Evolutionary conservation across 2,113 vertebrate genomes (phyloP).

Genomic region (Tyrannus savana): DNA sequence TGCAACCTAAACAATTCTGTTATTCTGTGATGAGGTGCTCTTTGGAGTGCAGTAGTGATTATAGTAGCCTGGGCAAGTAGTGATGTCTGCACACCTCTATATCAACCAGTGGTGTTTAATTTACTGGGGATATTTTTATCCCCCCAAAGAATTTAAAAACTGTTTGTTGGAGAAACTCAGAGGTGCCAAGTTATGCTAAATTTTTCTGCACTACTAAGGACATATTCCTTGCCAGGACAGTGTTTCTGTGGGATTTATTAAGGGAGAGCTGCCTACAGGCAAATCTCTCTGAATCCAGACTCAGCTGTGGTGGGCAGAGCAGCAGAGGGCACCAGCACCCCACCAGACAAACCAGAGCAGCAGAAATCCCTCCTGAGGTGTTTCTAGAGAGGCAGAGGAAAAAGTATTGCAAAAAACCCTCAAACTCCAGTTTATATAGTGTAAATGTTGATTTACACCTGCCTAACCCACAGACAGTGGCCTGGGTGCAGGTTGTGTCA

Average conservation of each 20-base stretch:
- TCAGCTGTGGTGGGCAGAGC: background rate
- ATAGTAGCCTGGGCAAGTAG: accelerated
- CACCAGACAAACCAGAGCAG: background rate
- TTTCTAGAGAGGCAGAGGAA: background rate
- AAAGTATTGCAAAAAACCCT: background rate
- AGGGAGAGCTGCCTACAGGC: background rate
- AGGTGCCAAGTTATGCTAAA: background rate
- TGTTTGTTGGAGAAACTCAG: background rate
- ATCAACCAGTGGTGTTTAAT: accelerated
- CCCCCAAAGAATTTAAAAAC: background rate
- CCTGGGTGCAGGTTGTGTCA: accelerated
- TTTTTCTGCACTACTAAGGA: background rate
- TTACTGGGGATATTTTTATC: background rate
- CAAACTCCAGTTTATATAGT: background rate
- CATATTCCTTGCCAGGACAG: background rate
- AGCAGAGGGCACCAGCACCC: slow-evolving; percentile 55
- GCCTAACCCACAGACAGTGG: background rate
- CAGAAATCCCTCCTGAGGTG: accelerated
- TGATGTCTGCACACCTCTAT: accelerated
- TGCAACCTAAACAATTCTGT: background rate
- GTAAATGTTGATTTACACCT: background rate
- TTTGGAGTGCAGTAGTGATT: accelerated
- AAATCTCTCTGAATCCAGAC: background rate
- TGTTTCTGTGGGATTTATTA: background rate
- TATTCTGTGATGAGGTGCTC: background rate